Evolutionary conservation across 92 coral and sea anemone species (phyloP), one percentile per base, ranked within the genome.

Genomic region (Desmophyllum pertusum): DNA sequence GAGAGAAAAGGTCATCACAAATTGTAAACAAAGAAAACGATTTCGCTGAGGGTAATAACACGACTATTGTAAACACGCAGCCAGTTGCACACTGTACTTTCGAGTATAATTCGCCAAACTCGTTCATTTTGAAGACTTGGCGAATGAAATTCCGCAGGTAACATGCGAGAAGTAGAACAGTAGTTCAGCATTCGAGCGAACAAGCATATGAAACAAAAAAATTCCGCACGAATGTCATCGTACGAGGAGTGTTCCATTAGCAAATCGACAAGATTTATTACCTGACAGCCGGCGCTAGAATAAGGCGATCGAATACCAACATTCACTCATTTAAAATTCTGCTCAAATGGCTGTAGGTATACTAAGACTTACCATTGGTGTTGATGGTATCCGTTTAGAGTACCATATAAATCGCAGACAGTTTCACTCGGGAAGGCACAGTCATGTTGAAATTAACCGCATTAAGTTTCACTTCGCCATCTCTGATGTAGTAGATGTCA

Each of bases 361-460:
- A n/a, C n/a, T 14, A 23, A 81, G 76, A n/a, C 79, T 45, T 36
- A 81, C 64, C 66, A 61, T 35, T 36, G 76, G 23, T 70, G 83
- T 70, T 70, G 81, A 82, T 50, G 91, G 86, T 38, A 86, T 76
- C 27, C 74, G 59, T 52, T 82, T 78, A 8, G 92, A 78, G 70
- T 64, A 89, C 98, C 99, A 94, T 52, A 90, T 91, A 82, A 97
- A 97, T 14, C 91, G 86, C 77, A 94, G 42, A 79, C 98, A 94
- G 45, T 97, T n/a, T 83, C 19, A 95, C 86, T 25, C 79, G 59
- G 46, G 89, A 80, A 15, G 99, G 99, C 37, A 97, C 76, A 59
- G 91, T 81, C 94, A 97, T 92, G 40, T 84, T 77, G 73, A 85
- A 91, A 17, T 76, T 85, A 46, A 94, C 90, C 0, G 99, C 94